Conservation (phyloP, 2,797 vertebrate genomes). For the Otolemur crassicaudatus region DNA sequence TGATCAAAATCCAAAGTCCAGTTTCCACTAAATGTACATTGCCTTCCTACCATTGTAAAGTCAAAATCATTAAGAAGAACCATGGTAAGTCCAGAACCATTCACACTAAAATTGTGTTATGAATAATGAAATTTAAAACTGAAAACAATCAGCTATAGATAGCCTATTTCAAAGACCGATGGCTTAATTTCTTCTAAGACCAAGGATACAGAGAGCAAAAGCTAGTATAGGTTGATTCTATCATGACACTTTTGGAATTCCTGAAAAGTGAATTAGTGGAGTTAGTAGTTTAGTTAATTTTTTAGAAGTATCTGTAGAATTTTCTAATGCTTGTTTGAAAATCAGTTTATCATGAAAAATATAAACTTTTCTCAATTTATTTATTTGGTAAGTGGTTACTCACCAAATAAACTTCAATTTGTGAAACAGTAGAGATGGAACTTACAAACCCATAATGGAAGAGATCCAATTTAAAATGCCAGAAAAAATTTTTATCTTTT, state of each 20-base stretch:
- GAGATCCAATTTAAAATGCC: neutral
- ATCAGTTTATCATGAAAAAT: neutral
- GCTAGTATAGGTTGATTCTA: neutral
- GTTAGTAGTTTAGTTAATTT: neutral
- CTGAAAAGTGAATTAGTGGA: neutral
- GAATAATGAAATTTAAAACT: neutral
- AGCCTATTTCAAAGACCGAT: neutral
- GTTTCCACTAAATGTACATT: neutral
- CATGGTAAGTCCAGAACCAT: neutral
- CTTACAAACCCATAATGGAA: neutral
- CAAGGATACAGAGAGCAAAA: neutral
- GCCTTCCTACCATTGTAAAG: neutral
- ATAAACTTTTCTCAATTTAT: conserved; percentile 5
- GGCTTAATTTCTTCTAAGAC: neutral
- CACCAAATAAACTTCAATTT: neutral
- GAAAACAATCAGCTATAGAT: neutral
- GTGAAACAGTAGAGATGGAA: neutral
- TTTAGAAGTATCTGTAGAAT: neutral
- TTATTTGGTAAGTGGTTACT: neutral
- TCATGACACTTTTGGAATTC: conserved; percentile 18
- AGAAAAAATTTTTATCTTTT: neutral
- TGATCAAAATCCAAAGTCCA: neutral
- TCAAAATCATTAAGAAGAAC: neutral
- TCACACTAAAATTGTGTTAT: neutral
- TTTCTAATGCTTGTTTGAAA: neutral